Evolutionary conservation across 2,113 vertebrate species (phyloP), one percentile per base, ranked within the genome.

Genomic region (Phoxinus phoxinus): DNA sequence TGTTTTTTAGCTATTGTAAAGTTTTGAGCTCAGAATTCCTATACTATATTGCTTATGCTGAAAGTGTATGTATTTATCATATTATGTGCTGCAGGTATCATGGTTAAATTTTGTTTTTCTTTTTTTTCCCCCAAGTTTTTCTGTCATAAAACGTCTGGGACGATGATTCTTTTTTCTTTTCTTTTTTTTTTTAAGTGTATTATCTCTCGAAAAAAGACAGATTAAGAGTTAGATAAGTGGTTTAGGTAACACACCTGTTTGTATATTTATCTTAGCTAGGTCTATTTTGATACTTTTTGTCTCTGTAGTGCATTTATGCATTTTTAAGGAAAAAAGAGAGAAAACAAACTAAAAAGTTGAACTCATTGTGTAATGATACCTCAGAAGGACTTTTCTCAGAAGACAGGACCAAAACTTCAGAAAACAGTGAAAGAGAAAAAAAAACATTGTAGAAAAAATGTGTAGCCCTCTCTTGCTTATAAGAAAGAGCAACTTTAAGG

Each of bases 231-330:
- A 95, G 94, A 94, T 94, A 94, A 93, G 94, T 95, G 94, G 94
- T 95, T 96, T 94, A 95, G 94, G 92, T 95, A 94, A 94, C 93
- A 90, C 87, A 94, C 92, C 93, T 94, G 95, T 96, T 96, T 96
- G 95, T 96, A 96, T 96, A 96, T 96, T 96, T 95, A 96, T 96
- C 95, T 96, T 96, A 96, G 95, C 93, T 96, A 95, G 95, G 93
- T 95, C 94, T 95, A 94, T 96, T 96, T 96, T 96, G 95, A 96
- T 96, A 96, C 95, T 93, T 95, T 95, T 94, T 94, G 93, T 95
- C 94, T 95, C 94, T 94, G 94, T 95, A 95, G 93, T 94, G 94
- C 94, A 93, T 94, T 96, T 94, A 94, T 94, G 94, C 94, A 94
- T 95, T 95, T 95, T 95, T 95, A 95, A 93, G 93, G 94, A 94